A percentile compares a stretch with the other conserved stretches of the same genome.
Evolutionary conservation across 2,113 vertebrate species (phyloP).

Genomic region (Campylomormyrus tamandua): DNA sequence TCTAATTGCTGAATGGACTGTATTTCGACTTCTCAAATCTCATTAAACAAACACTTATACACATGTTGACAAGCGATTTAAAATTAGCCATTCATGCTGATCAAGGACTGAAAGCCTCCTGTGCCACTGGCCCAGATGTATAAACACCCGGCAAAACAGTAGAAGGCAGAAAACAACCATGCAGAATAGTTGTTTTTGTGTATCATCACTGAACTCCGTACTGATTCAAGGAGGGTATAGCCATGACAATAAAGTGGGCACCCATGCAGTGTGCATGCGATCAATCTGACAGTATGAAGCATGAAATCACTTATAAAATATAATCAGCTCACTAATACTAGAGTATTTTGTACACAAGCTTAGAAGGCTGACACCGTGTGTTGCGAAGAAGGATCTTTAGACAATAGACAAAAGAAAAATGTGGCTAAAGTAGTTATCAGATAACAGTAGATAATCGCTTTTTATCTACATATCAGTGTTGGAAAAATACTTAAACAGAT

Average conservation of each 20-base stretch:
- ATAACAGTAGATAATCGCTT: not conserved
- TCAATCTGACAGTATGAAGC: not conserved
- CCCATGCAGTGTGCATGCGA: not conserved
- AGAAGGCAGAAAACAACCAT: not conserved
- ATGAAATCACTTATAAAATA: not conserved
- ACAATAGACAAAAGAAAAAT: not conserved
- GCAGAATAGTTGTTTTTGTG: not conserved
- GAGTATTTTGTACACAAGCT: not conserved
- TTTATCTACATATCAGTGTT: not conserved
- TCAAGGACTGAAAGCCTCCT: not conserved
- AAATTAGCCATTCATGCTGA: not conserved
- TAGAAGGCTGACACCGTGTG: not conserved
- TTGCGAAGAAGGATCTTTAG: not conserved
- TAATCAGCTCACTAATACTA: not conserved
- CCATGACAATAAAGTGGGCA: not conserved
- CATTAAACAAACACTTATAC: not conserved
- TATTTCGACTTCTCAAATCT: not conserved
- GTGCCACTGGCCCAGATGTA: not conserved
- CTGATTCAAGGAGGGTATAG: not conserved
- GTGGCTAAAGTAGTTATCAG: not conserved
- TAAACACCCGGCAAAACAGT: not conserved
- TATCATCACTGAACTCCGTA: not conserved
- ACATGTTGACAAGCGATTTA: not conserved
- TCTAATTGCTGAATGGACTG: not conserved
- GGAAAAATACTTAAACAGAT: not conserved